A percentile compares a stretch with the other conserved stretches of the same genome.
These are phyloP conservation scores for Pteropus rufus DNA, from an alignment of 2,797 vertebrate genomes.

Conservation along the genomic window DNA sequence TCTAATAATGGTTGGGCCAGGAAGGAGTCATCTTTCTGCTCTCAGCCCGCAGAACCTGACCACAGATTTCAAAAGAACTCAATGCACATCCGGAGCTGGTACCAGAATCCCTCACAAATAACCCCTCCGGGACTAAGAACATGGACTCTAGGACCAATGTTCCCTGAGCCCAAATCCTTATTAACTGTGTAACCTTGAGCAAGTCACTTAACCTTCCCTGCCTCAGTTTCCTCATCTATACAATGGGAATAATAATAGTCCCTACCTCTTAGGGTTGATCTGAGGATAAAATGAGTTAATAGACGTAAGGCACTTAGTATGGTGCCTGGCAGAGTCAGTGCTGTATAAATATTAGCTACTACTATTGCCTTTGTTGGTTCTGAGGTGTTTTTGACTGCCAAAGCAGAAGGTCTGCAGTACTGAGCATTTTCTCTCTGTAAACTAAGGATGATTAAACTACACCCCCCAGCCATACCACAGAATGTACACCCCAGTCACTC, in stretches of 20 bases:
- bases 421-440: neutral
- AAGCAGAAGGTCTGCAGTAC: neutral
- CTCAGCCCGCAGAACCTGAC: neutral
- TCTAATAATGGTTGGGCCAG: neutral
- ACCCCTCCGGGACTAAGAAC: neutral
- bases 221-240: neutral
- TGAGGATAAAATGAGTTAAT: neutral
- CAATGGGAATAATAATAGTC: neutral
- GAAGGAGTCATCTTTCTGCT: neutral
- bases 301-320: fast-evolving
- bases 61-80: neutral
- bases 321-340: neutral
- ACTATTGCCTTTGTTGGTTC: neutral
- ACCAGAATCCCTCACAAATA: neutral
- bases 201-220: neutral
- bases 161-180: neutral
- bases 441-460: neutral
- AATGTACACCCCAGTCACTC: neutral
- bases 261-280: neutral
- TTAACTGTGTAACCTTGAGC: neutral
- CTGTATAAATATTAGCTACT: neutral
- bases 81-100: neutral
- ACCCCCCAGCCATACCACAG: neutral
- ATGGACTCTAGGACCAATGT: neutral
- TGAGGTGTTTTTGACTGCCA: neutral